Base-by-base conservation (phyloP, 37 sponge, comb jelly and placozoan genomes). In the Halisarca cf. caerulea region DNA sequence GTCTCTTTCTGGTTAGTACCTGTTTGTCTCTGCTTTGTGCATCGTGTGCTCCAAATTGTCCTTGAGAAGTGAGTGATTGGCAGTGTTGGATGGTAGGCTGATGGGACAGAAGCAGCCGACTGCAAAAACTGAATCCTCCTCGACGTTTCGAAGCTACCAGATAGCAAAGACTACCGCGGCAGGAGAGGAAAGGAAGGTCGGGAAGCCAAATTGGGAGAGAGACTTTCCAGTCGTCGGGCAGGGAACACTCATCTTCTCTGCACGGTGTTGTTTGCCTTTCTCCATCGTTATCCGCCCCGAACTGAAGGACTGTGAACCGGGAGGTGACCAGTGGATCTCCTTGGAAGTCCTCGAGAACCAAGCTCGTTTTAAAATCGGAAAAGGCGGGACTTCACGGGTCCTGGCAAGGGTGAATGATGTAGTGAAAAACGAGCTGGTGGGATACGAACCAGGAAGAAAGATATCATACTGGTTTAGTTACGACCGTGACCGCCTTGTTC, bases 141-240 rank as follows among this genome's bases (percentile, higher is more conserved):
- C n/a, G n/a, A n/a, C n/a, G n/a, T n/a, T n/a, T n/a, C n/a, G n/a
- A n/a, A n/a, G n/a, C n/a, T n/a, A n/a, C 75, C 84, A 45, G 72
- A 41, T 15, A 73, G 84, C n/a, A n/a, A n/a, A n/a, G n/a, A 47
- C 51, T 47, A 11, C 6, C 6, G 85, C 2, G 11, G 36, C 37
- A 71, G 27, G 30, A 33, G 97, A 97, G 17, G 77, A 86, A 18
- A 78, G 91, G 98, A 95, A 95, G 35, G 91, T 93, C 25, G 95
- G 96, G 23, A 84, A 78, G 34, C 78, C 94, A 74, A 91, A 94
- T 68, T 80, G 84, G 25, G 57, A 84, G 57, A 66, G 59, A 18
- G 41, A 75, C 27, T 85, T 85, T 58, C 83, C 89, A 9, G 85
- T 89, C 14, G 39, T 89, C 0, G 80, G 89, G 1, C 78, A 83